Percentiles rank a stretch among this genome's conserved stretches.
phyloP scores from a whole-genome alignment of 2,888 invertebrate species.

The Apamea anceps region DNA sequence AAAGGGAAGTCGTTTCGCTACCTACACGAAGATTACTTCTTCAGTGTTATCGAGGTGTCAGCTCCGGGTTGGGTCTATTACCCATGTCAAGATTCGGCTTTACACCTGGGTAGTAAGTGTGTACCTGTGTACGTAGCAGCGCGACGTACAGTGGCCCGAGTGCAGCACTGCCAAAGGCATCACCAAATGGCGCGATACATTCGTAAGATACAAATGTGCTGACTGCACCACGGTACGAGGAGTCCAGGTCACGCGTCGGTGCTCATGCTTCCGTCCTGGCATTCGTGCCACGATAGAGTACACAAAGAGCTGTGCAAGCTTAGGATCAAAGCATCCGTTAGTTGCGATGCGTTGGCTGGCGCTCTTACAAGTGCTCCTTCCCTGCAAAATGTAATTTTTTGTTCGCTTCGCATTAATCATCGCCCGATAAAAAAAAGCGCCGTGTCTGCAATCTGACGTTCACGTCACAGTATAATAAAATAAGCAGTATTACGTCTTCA shows the following conservation, averaged over 20 bases:
- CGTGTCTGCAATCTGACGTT: slow-evolving; percentile 14
- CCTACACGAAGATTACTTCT: neutral
- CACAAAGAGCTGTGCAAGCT: neutral
- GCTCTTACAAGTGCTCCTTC: too few relatives aligned
- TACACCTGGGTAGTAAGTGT: too few relatives aligned
- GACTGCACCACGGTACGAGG: neutral
- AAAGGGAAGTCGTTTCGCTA: slow-evolving; percentile 12
- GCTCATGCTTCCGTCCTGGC: neutral
- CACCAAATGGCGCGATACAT: neutral
- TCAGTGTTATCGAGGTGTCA: neutral
- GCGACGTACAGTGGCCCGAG: neutral
- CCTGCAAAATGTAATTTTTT: neutral
- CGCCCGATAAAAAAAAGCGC: slow-evolving; percentile 1
- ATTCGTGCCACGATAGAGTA: neutral
- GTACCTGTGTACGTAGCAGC: neutral
- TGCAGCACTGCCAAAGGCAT: neutral
- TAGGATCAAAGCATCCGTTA: neutral
- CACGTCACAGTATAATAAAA: neutral
- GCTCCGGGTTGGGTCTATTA: too few relatives aligned
- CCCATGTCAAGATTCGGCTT: neutral
- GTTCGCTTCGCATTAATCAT: slow-evolving; percentile 28
- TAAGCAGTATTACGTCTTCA: too few relatives aligned
- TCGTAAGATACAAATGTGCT: neutral
- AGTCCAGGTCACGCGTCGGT: neutral
- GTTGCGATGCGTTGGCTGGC: neutral